Conservation (phyloP, 2,888 invertebrate species). For the Pteria penguin region DNA sequence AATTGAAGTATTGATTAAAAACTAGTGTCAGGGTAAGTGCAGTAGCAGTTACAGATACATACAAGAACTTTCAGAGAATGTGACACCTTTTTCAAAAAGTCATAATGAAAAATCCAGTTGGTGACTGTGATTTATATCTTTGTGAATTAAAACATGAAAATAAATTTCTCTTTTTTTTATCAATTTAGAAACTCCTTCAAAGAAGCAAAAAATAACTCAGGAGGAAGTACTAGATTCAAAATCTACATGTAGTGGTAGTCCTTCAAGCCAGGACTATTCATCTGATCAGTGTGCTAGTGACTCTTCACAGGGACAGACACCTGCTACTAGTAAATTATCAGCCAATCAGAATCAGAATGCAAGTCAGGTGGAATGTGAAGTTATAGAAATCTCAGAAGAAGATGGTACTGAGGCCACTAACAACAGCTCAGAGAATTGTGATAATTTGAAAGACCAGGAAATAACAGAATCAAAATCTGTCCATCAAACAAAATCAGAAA, state of each 20-base stretch:
- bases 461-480: neutral
- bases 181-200: conserved; percentile 64
- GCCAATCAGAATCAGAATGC: conserved; percentile 16
- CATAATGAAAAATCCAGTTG: too few species aligned
- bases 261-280: neutral
- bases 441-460: neutral
- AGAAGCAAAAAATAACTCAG: conserved; percentile 52
- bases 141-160: neutral
- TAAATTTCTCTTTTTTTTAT: conserved; percentile 8
- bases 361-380: neutral
- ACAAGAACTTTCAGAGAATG: too few species aligned
- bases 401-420: neutral
- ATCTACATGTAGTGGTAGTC: conserved; percentile 1
- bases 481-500: neutral
- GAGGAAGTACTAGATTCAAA: conserved; percentile 26
- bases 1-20: too few species aligned
- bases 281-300: neutral
- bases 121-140: too few species aligned
- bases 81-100: too few species aligned
- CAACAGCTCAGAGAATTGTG: neutral
- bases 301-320: neutral
- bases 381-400: neutral
- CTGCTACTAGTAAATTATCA: neutral
- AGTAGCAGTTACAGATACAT: too few species aligned
- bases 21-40: too few species aligned